Base-by-base conservation (phyloP, 2,888 invertebrate species). In the Leptogaster cylindrica region DNA sequence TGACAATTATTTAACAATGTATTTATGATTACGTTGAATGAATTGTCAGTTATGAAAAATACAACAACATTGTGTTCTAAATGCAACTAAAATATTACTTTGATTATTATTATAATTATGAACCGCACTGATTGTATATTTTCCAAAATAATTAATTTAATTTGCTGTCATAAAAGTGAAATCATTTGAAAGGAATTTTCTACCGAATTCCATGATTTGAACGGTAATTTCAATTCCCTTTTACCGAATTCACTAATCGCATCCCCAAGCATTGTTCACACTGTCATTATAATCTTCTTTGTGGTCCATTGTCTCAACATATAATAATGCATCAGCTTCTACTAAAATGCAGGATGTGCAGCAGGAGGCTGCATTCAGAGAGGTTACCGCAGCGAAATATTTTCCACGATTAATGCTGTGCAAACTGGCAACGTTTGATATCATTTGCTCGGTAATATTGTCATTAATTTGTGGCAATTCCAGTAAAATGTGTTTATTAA, bases 401-500 rank as follows among this genome's bases (percentile, higher is more conserved):
- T 20, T 12, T 46, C 20, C 46, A 18, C 23, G 46, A 46, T 46
- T 46, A 46, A 46, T 46, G 46, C 46, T 25, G 10, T 20, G 10
- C 23, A 20, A 25, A 23, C 46, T 25, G 20, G 23, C 46, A 46
- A n/a, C 46, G 25, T 25, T 46, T 46, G 23, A 23, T 46, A 46
- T 46, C 46, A 46, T 25, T 23, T 46, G 25, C 25, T 46, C 46
- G 25, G 46, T 46, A 46, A 46, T 46, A 46, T 46, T 46, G 46
- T 46, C 23, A 46, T 46, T 46, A 46, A 46, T 46, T 46, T 46
- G 23, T 1, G 25, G 46, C n/a, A n/a, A 12, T 46, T 46, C 46
- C 46, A 46, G 46, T 25, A 46, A 23, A 46, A 23, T 46, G 46
- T 46, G 46, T 46, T n/a, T n/a, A n/a, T n/a, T n/a, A n/a, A n/a